A percentile compares a stretch with the other conserved stretches of the same genome.
Evolutionary conservation across 2,888 invertebrate species (phyloP).

Genomic region (Oscheius onirici): DNA sequence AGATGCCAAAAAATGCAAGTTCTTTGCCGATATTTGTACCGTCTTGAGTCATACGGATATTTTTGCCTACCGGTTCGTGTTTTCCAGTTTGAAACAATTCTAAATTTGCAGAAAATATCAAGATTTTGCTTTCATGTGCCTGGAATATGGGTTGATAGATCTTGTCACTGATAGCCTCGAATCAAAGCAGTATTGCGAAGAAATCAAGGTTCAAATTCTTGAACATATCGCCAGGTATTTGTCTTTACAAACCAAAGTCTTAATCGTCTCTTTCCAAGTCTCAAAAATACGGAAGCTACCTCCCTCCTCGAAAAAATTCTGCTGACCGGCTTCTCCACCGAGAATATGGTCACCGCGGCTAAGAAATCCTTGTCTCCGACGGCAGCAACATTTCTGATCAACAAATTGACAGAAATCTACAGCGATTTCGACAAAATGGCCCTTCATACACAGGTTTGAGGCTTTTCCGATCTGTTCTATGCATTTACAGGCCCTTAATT

Average conservation of each 20-base stretch:
- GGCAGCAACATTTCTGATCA: background rate
- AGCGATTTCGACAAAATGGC: background rate
- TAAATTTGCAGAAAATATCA: constrained; percentile 18
- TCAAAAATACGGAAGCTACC: background rate
- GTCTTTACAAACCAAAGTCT: no score
- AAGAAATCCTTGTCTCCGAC: background rate
- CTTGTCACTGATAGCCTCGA: background rate
- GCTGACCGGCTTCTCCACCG: background rate
- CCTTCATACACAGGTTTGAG: constrained; percentile 3
- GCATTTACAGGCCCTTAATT: constrained; percentile 5
- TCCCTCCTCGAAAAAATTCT: background rate
- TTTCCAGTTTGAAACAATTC: no score
- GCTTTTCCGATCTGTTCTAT: background rate
- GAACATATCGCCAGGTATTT: background rate
- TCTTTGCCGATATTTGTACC: constrained; percentile 1
- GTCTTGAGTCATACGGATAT: background rate
- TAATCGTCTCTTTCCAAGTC: background rate
- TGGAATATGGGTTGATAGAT: constrained; percentile 8
- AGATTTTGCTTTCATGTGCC: constrained; percentile 4
- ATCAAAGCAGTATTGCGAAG: constrained; percentile 7
- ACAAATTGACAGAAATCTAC: background rate
- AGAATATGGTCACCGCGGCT: background rate
- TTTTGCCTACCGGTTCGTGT: constrained; percentile 23
- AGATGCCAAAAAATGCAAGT: background rate
- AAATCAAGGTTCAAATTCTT: constrained; percentile 12